Conservation (phyloP, 2,113 vertebrate species). For the Perccottus glenii region DNA sequence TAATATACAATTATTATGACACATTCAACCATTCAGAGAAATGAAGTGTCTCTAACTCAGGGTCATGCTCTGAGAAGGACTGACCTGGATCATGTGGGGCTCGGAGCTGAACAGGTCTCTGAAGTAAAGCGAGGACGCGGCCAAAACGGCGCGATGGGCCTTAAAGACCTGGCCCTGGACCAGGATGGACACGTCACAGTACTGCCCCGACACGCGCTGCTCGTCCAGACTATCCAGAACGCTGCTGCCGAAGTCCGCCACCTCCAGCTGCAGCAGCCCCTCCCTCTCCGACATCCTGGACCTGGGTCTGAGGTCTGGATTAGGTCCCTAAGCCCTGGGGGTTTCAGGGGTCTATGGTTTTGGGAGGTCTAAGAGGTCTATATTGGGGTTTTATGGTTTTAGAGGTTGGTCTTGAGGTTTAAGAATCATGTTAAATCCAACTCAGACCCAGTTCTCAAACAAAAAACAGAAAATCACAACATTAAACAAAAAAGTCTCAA, state of each 20-base stretch:
- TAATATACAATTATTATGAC: too few species aligned
- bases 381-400: too few species aligned
- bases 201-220: constrained; percentile 93
- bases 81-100: not conserved
- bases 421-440: too few species aligned
- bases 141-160: constrained; percentile 92
- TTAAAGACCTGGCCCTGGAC: constrained; percentile 97
- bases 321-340: not conserved
- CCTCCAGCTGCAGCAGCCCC: constrained; percentile 86
- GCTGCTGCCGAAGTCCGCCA: constrained; percentile 94
- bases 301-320: not conserved
- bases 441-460: too few species aligned
- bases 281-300: constrained; percentile 52
- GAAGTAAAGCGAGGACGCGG: constrained; percentile 96
- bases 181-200: constrained; percentile 97
- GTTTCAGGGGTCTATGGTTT: not conserved
- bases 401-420: too few species aligned
- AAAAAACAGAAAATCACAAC: too few species aligned
- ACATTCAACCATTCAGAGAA: too few species aligned
- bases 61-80: not conserved
- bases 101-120: constrained; percentile 91
- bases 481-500: too few species aligned
- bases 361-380: not conserved
- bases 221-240: constrained; percentile 94
- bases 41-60: too few species aligned